These are phyloP conservation scores for Drosophila azteca DNA, from an alignment of 1,140 invertebrate species.

Conservation along the genomic window DNA sequence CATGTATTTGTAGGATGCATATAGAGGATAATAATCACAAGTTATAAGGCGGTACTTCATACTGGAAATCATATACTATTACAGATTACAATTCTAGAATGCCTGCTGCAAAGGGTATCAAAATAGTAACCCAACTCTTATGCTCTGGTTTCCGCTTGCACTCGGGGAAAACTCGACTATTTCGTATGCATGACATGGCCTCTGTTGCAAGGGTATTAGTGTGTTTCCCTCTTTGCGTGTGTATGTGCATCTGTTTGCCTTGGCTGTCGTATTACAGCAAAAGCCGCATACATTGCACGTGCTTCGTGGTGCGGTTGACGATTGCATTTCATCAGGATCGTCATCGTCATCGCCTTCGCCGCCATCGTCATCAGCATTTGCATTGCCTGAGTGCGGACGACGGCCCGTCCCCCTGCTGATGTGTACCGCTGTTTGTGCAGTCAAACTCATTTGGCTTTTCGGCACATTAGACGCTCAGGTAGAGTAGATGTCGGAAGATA, in stretches of 20 bases:
- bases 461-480: slow-evolving; percentile 46
- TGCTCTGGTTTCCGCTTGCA: too few relatives aligned
- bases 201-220: not conserved
- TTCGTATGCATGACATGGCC: slow-evolving; percentile 27
- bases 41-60: too few relatives aligned
- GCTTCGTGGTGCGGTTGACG: slow-evolving; percentile 63
- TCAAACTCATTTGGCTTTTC: slow-evolving; percentile 74
- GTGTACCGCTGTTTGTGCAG: slow-evolving; percentile 41
- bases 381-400: slow-evolving; percentile 8
- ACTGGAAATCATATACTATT: too few relatives aligned
- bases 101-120: slow-evolving; percentile 3
- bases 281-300: slow-evolving; percentile 49
- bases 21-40: too few relatives aligned
- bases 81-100: too few relatives aligned
- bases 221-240: not conserved
- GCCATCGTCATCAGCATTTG: slow-evolving; percentile 23
- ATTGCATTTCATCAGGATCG: slow-evolving; percentile 64
- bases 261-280: slow-evolving; percentile 55
- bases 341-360: slow-evolving; percentile 30
- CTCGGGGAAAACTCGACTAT: slow-evolving; percentile 23
- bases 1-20: too few relatives aligned
- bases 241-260: slow-evolving; percentile 33
- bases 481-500: slow-evolving; percentile 4
- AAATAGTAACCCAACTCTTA: not conserved
- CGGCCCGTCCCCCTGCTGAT: too few relatives aligned